Evolutionary conservation across 37 sponge, comb jelly and placozoan species (phyloP).

Genomic region (Axinella damicornis): DNA sequence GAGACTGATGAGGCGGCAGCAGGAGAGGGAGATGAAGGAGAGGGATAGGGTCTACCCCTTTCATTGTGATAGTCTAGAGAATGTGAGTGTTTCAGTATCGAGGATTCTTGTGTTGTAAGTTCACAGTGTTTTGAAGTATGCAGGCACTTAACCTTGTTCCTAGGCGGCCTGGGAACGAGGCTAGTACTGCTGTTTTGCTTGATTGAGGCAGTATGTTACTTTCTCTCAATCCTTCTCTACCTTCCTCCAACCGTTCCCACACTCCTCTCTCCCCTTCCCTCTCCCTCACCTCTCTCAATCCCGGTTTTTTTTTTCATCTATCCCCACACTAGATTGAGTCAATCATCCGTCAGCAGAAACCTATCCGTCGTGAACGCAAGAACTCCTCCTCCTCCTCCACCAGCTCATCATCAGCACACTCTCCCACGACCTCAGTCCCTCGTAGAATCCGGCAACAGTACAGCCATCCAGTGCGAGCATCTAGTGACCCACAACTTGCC

Average conservation of each 20-base stretch:
- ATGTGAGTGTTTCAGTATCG: no score
- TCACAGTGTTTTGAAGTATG: no score
- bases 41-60: neutral
- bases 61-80: neutral
- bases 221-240: no score
- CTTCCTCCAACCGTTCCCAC: no score
- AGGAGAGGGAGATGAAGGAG: slow-evolving; percentile 8
- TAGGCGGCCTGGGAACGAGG: no score
- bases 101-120: no score
- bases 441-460: neutral
- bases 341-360: slow-evolving; percentile 1
- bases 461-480: neutral
- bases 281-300: neutral
- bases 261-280: neutral
- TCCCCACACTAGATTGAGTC: slow-evolving; percentile 1
- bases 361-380: slow-evolving; percentile 21
- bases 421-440: neutral
- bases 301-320: neutral
- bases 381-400: slow-evolving; percentile 39
- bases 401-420: slow-evolving; percentile 8
- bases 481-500: slow-evolving; percentile 1
- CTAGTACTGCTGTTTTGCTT: no score
- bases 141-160: no score
- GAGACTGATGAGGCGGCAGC: neutral
- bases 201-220: no score